phyloP scores from a whole-genome alignment of 2,797 vertebrate genomes.

The Premnoplex brunnescens region DNA sequence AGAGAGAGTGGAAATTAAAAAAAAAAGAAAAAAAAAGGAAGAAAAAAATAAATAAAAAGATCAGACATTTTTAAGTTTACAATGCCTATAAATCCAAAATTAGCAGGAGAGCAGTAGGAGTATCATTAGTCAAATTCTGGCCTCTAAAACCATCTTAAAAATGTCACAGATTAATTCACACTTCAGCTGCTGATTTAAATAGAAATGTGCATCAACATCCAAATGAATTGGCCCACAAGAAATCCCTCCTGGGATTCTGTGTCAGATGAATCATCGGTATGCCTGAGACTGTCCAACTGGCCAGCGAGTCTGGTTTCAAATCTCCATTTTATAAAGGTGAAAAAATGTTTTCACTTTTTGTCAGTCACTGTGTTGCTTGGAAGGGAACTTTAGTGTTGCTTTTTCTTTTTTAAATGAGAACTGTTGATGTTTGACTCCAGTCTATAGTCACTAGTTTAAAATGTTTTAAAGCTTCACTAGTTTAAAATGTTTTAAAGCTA shows the following conservation, averaged over 20 bases:
- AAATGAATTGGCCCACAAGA: constrained; percentile 35
- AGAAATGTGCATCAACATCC: constrained; percentile 62
- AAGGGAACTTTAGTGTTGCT: neutral
- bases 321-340: neutral
- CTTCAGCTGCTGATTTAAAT: constrained; percentile 68
- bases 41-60: no score
- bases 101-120: constrained; percentile 48
- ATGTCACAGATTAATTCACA: constrained; percentile 72
- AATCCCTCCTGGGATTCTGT: constrained; percentile 29
- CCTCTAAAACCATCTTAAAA: constrained; percentile 60
- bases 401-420: neutral
- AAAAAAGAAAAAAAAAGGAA: neutral
- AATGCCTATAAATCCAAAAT: constrained; percentile 59
- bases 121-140: constrained; percentile 64
- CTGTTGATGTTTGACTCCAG: neutral
- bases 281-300: constrained; percentile 32
- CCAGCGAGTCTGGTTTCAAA: constrained; percentile 11
- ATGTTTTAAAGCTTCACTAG: neutral
- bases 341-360: neutral
- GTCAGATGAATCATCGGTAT: constrained; percentile 38
- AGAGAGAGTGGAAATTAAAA: neutral
- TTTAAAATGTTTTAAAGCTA: neutral
- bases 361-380: neutral
- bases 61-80: neutral
- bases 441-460: neutral